A percentile compares a stretch with the other conserved stretches of the same genome.
Evolutionary conservation across 2,888 invertebrate species (phyloP).

Genomic region (Mallateleia sp.): DNA sequence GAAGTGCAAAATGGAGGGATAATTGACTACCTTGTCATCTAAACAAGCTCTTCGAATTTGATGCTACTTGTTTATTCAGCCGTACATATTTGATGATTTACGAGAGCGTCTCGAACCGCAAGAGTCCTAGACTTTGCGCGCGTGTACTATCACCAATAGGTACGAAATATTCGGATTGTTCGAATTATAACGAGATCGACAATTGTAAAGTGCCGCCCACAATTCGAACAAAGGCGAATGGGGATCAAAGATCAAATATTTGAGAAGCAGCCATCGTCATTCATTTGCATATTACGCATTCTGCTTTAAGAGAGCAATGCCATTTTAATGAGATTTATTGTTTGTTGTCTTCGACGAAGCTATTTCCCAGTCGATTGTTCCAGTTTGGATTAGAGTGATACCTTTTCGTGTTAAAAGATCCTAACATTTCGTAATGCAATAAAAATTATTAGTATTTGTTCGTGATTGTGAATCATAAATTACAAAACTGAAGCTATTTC

Average conservation of each 20-base stretch:
- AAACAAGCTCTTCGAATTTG: conserved; percentile 53
- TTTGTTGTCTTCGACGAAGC: conserved; percentile 31
- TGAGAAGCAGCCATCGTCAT: conserved; percentile 48
- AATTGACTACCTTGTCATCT: conserved; percentile 71
- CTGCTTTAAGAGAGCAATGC: conserved; percentile 54
- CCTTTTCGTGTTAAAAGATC: too few species aligned
- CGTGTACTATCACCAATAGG: conserved; percentile 18
- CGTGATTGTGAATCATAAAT: too few species aligned
- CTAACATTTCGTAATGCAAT: too few species aligned
- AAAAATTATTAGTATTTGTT: too few species aligned
- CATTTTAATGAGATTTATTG: conserved; percentile 63
- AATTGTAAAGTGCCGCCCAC: conserved; percentile 48
- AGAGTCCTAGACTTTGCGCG: conserved; percentile 49
- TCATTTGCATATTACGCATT: conserved; percentile 60
- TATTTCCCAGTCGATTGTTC: conserved; percentile 29
- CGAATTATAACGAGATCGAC: conserved; percentile 62
- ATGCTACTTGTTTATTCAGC: conserved; percentile 61
- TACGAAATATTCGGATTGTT: conserved; percentile 63
- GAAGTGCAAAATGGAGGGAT: conserved; percentile 64
- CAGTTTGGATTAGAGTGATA: not conserved
- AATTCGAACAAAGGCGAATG: conserved; percentile 30
- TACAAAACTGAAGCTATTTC: too few species aligned
- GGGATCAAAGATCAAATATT: conserved; percentile 59
- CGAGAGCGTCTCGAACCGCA: conserved; percentile 52
- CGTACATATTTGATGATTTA: conserved; percentile 61